Evolutionary conservation across 2,888 invertebrate species (phyloP).

Genomic region (Acrobasis suavella): DNA sequence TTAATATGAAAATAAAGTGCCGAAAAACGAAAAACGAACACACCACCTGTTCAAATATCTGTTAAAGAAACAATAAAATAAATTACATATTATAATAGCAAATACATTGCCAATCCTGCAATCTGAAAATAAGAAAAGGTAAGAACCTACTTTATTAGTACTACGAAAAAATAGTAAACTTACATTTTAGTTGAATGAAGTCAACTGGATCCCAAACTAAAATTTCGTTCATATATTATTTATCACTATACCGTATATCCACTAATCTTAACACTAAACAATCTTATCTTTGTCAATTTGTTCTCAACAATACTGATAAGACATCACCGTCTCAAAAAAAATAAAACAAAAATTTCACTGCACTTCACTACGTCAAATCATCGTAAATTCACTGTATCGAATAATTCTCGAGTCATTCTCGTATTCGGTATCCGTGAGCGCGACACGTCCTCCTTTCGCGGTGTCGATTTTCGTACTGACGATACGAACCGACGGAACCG

Average conservation of each 20-base stretch:
- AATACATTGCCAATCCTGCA: background rate
- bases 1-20: no score
- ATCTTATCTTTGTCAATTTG: conserved; percentile 22
- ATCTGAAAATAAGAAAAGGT: background rate
- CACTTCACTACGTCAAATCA: conserved; percentile 22
- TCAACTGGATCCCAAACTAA: conserved; percentile 11
- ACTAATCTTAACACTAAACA: conserved; percentile 13
- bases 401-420: conserved; percentile 12
- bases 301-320: conserved; percentile 1
- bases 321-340: conserved; percentile 15
- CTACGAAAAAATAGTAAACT: background rate
- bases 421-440: background rate
- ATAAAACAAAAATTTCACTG: conserved; percentile 12
- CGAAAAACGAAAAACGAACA: no score
- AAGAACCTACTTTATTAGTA: no score
- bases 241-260: conserved; percentile 1
- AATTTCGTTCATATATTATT: conserved; percentile 3
- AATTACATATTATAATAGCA: no score
- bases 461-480: background rate
- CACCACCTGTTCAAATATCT: no score
- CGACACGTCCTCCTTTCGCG: conserved; percentile 5
- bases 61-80: no score
- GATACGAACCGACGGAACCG: background rate
- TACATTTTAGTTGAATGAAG: conserved; percentile 2
- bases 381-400: conserved; percentile 10